Evolutionary conservation across 2,797 vertebrate species (phyloP), one percentile per base, ranked within the genome.

Genomic region (Coilia nasus): DNA sequence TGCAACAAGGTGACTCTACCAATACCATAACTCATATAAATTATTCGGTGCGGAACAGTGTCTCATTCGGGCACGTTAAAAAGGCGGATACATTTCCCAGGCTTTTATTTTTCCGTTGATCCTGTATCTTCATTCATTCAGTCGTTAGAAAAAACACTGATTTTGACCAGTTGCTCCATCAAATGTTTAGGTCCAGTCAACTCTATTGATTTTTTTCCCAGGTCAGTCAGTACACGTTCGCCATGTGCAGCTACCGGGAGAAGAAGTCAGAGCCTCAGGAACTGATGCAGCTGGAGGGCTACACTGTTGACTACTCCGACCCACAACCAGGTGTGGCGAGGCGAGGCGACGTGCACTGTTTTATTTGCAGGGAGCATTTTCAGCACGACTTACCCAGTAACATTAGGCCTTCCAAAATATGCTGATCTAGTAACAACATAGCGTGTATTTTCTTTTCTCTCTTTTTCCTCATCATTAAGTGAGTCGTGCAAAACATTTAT

Each of bases 171-270:
- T 56, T 87, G 6, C 44, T 82, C 3, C 50, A 6, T 10, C 54
- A 35, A 82, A 82, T 82, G n/a, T 11, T 15, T 62, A 35, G 15
- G 9, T 50, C 35, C 46, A 50, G 10, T 75, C 28, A 57, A 47
- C 25, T 25, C 47, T 54, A 35, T 35, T 78, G 21, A 56, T 83
- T 28, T 82, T 25, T 54, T 54, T 14, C 9, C 50, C 71, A 99
- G 98, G 98, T 99, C 88, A 99, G 98, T 93, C 98, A 99, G 90
- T 99, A 99, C 90, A 99, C 98, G 1, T 99, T 99, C 90, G 98
- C 98, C 84, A 99, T 99, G 98, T 99, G 98, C 94, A 99, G 97
- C 94, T 99, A 99, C 88, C 96, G 97, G 94, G 97, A 99, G 93
- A 99, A 99, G 92, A 99, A 99, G 88, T 97, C 98, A 0, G 98